phyloP scores from a whole-genome alignment of 2,888 invertebrate species.

The Melieria picta region DNA sequence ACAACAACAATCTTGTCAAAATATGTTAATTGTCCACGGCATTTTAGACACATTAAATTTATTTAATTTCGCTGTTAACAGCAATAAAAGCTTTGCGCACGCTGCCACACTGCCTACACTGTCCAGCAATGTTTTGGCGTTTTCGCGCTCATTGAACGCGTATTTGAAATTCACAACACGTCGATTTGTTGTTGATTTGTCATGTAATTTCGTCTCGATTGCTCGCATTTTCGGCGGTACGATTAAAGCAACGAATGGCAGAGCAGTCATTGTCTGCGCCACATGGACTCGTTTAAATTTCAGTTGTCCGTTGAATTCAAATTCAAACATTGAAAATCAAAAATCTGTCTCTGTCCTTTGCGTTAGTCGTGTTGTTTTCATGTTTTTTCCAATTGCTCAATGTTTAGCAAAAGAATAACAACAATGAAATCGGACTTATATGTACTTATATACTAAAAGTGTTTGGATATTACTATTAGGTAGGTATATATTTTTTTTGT shows the following conservation, averaged over 20 bases:
- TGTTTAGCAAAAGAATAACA: too few relatives aligned
- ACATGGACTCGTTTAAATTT: conserved; percentile 5
- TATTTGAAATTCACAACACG: conserved; percentile 3
- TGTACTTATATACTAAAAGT: too few relatives aligned
- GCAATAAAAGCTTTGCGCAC: neutral
- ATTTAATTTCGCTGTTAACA: conserved; percentile 2
- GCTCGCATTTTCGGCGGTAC: neutral
- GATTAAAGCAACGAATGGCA: neutral
- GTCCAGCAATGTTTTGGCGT: too few relatives aligned
- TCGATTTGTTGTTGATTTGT: neutral
- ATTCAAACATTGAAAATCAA: neutral
- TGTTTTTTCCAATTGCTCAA: too few relatives aligned
- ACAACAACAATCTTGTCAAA: neutral
- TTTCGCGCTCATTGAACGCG: neutral
- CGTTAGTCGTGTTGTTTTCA: too few relatives aligned
- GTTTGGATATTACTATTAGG: too few relatives aligned
- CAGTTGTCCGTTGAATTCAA: conserved; percentile 8
- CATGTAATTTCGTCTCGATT: neutral
- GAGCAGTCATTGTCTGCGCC: neutral
- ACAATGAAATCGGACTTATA: too few relatives aligned
- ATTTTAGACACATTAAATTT: conserved; percentile 3
- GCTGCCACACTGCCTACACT: neutral
- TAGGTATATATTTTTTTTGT: too few relatives aligned
- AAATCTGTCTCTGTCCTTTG: too few relatives aligned
- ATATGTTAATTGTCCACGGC: neutral